Evolutionary conservation across 2,888 invertebrate species (phyloP).

Genomic region (Euproctis similis): DNA sequence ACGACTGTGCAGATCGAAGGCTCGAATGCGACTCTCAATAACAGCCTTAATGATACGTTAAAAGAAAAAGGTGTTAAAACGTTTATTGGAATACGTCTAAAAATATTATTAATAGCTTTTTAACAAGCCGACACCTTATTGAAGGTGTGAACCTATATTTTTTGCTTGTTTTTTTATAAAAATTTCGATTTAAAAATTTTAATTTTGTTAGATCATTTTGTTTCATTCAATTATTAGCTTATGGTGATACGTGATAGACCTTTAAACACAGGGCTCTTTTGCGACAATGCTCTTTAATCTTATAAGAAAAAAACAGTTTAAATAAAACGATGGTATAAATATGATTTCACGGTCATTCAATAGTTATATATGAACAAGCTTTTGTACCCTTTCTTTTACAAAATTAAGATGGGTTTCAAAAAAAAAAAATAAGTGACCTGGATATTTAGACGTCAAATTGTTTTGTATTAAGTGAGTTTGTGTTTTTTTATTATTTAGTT

Average conservation of each 20-base stretch:
- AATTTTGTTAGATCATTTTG: too few species aligned
- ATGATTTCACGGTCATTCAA: constrained; percentile 20
- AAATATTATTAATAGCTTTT: constrained; percentile 71
- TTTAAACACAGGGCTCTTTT: constrained; percentile 21
- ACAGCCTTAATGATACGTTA: constrained; percentile 67
- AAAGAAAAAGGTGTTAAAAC: constrained; percentile 74
- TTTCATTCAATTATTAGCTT: constrained; percentile 34
- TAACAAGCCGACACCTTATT: constrained; percentile 64
- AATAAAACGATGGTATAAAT: constrained; percentile 21
- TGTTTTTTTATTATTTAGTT: too few species aligned
- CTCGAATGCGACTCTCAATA: constrained; percentile 43
- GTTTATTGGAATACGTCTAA: constrained; percentile 71
- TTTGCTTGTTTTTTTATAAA: constrained; percentile 20
- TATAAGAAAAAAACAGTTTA: constrained; percentile 13
- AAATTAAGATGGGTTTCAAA: too few species aligned
- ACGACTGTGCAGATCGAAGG: constrained; percentile 32
- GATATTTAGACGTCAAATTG: too few species aligned
- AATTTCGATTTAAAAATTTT: constrained; percentile 15
- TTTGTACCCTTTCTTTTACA: too few species aligned
- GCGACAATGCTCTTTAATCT: constrained; percentile 17
- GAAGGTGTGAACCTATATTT: constrained; percentile 55
- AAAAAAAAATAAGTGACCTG: too few species aligned
- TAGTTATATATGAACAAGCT: constrained; percentile 15
- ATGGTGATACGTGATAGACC: constrained; percentile 31
- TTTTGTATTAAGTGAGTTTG: too few species aligned